Percentiles rank a stretch among this genome's conserved stretches.
These are phyloP conservation scores for Bombycilla garrulus DNA, from an alignment of 2,113 vertebrate species.

Conservation along the genomic window DNA sequence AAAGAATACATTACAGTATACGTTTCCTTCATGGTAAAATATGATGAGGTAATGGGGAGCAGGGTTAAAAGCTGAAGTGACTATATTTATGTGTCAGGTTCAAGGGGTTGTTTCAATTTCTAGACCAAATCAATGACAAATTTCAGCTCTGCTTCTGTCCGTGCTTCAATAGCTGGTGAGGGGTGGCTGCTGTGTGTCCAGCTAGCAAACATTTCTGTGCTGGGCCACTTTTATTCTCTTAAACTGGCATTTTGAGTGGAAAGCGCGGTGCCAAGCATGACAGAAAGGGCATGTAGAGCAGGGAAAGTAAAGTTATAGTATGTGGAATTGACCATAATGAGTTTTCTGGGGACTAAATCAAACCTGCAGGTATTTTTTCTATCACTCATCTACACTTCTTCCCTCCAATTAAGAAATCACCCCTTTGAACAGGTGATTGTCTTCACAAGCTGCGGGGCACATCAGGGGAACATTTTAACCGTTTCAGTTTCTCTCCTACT, in stretches of 20 bases:
- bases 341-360: background rate
- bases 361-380: background rate
- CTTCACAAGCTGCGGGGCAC: background rate
- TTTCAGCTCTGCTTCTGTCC: background rate
- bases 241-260: background rate
- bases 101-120: constrained; percentile 46
- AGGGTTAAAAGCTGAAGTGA: constrained; percentile 49
- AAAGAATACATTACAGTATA: constrained; percentile 52
- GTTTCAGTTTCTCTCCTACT: background rate
- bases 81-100: constrained; percentile 37
- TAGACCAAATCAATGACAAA: background rate
- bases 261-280: background rate
- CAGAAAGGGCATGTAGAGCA: background rate
- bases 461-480: background rate
- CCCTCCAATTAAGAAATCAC: background rate
- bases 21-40: constrained; percentile 58
- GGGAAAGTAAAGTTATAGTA: background rate
- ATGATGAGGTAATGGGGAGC: constrained; percentile 56
- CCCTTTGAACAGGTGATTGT: background rate
- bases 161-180: background rate
- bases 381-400: background rate
- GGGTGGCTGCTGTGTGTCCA: background rate
- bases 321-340: background rate
- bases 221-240: background rate
- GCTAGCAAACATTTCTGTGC: background rate